Base-by-base conservation (phyloP, 2,113 vertebrate genomes). In the Monopterus albus region DNA sequence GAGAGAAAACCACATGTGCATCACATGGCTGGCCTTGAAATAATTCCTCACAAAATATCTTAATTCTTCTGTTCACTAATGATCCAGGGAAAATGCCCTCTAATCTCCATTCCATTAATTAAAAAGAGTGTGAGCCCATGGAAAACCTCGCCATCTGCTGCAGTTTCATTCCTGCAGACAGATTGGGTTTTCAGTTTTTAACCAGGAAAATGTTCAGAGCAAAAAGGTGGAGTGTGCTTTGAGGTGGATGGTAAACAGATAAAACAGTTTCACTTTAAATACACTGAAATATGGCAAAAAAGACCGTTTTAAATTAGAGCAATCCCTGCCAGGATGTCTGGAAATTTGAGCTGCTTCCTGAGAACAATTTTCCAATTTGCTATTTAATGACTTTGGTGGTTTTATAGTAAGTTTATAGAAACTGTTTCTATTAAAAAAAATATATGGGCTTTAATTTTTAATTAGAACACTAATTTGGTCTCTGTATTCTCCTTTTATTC, bases 71-170 rank as follows among this genome's bases (percentile, higher is more conserved):
- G 92, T 92, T 92, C 89, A 83, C 89, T 93, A 92, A 93, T 92
- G 91, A 93, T 92, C 89, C 89, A 85, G 86, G 87, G 88, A 89
- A 81, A 91, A 90, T 91, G 88, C 92, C 86, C 89, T 87, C 87
- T 92, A 93, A 93, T 93, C 92, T 91, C 87, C 88, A 90, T 91
- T 90, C 87, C 90, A 90, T 93, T 93, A 92, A 93, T 93, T 92
- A 93, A 93, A 92, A 92, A 92, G 90, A 92, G 91, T 90, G 91
- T 87, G 89, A 91, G 89, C 91, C 87, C 85, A 61, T 83, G 87
- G 87, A 90, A 89, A 91, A 91, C 83, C 87, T 88, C 81, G 81
- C 92, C 92, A 93, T 93, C 92, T 93, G 92, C 90, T 88, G 88
- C 69, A 21, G 87, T 82, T 86, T 90, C 87, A 77, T 88, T 88